Conservation (phyloP, 2,888 invertebrate genomes). For the Prosapia bicincta region DNA sequence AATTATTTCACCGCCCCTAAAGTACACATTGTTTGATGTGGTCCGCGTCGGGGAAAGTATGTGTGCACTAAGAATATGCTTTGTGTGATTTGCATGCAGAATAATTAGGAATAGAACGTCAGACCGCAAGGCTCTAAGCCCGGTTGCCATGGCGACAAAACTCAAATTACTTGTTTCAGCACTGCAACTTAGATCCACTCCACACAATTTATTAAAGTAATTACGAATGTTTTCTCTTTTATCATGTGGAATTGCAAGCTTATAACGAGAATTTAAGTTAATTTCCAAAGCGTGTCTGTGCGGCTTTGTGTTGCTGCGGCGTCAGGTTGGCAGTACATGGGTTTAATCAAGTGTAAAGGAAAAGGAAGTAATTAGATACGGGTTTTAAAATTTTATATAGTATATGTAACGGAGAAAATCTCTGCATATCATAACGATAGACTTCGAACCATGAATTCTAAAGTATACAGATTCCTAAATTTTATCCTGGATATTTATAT, state of each 20-base stretch:
- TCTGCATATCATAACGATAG: too few relatives aligned
- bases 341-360: too few relatives aligned
- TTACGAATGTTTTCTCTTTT: neutral
- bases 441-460: too few relatives aligned
- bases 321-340: too few relatives aligned
- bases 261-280: neutral
- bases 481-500: too few relatives aligned
- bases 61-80: constrained; percentile 9
- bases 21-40: neutral
- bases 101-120: constrained; percentile 16
- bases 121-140: neutral
- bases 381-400: too few relatives aligned
- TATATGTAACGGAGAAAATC: too few relatives aligned
- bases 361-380: too few relatives aligned
- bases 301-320: neutral
- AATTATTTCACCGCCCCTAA: neutral
- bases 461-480: too few relatives aligned
- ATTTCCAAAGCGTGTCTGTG: neutral
- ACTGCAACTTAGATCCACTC: neutral
- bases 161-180: neutral
- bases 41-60: neutral
- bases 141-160: neutral
- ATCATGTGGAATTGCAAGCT: neutral
- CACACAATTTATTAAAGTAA: neutral
- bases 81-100: constrained; percentile 22